Base-by-base conservation (phyloP, 1,140 invertebrate species). In the Drosophila parabipectinata region DNA sequence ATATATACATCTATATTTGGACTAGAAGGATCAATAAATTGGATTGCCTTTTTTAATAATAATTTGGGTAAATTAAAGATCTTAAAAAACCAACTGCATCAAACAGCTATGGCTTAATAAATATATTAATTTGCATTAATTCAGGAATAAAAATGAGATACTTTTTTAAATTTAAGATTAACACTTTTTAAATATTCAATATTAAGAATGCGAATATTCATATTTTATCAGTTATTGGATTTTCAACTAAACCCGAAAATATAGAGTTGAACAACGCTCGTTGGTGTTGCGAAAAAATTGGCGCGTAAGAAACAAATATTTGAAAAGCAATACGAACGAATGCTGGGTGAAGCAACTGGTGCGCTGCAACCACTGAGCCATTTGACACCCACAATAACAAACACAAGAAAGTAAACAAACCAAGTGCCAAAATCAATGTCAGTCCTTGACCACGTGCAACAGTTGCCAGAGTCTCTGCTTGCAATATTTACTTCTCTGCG, bases 401-500 rank as follows among this genome's bases (percentile, higher is more conserved):
- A 18, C 4, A 18, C 7, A 12, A 10, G 28, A 51, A 32, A 26
- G 9, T 26, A 53, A 47, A 9, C 32, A 48, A 68, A 47, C 30
- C 50, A 55, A 41, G 26, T 14, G 28, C 21, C 12, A 37, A 14
- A 39, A 15, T 12, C 53, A 69, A 56, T 39, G 50, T 18, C 51
- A 64, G 47, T 64, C 60, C 55, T 18, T 69, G 56, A 74, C 47
- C 53, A 81, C 53, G 59, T 72, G 82, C 82, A 87, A 87, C 82
- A 87, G 78, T 87, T 87, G 81, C 64, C 41, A 63, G 24, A 18
- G 62, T 34, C 44, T 72, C 58, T 18, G 41, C 6, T 47, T 47
- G 24, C 12, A 45, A 14, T 9, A 14, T 26, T 32, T 52, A 8
- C 28, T 30, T 52, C 47, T 69, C 75, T 68, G 72, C 73, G 5